Conservation (phyloP, 1,140 invertebrate genomes). For the Chironomus striatipennis region DNA sequence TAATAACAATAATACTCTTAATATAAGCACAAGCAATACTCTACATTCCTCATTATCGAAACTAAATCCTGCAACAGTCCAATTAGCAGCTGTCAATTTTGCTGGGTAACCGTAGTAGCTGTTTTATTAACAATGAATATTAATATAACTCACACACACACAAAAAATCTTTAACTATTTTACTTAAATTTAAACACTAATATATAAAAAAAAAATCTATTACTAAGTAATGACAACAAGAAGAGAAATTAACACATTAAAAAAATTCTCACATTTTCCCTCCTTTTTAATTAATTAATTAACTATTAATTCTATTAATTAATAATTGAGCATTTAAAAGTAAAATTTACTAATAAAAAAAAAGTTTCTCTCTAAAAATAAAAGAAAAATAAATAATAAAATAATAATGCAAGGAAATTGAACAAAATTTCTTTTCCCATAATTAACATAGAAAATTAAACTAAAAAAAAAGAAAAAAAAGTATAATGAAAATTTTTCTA, state of each 20-base stretch:
- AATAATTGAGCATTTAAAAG: too few relatives aligned
- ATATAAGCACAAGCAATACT: conserved; percentile 16
- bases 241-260: background rate
- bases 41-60: conserved; percentile 6
- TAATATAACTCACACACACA: background rate
- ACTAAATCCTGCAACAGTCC: conserved; percentile 21
- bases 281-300: conserved; percentile 9
- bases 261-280: conserved; percentile 2
- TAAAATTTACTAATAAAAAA: too few relatives aligned
- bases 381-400: too few relatives aligned
- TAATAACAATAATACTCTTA: conserved; percentile 15
- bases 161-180: background rate
- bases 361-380: too few relatives aligned
- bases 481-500: too few relatives aligned
- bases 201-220: too few relatives aligned
- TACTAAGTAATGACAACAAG: conserved; percentile 6
- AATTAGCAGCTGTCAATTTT: conserved; percentile 23
- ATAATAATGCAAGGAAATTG: too few relatives aligned
- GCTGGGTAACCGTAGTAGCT: conserved; percentile 20
- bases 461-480: too few relatives aligned
- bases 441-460: too few relatives aligned
- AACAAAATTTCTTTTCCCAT: too few relatives aligned
- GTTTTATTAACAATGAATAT: background rate
- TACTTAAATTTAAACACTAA: conserved; percentile 1
- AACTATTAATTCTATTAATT: too few relatives aligned